phyloP scores from a whole-genome alignment of 2,888 invertebrate species.

The Cryptocheilus praepositus region DNA sequence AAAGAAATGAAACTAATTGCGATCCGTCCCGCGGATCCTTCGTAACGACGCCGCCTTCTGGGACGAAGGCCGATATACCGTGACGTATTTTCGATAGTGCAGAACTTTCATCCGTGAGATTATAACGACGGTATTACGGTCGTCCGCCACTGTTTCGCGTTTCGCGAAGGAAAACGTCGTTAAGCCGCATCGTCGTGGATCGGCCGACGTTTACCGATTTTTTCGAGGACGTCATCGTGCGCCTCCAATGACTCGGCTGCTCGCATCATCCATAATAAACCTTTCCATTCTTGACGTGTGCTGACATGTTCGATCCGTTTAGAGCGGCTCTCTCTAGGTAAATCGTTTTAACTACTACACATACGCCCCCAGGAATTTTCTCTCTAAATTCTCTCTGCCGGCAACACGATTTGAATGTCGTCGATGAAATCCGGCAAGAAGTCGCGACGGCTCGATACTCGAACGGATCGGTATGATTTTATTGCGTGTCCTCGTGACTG shows the following conservation, averaged over 20 bases:
- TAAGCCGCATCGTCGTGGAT: constrained; percentile 8
- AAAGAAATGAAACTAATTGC: constrained; percentile 68
- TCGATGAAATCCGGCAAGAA: neutral
- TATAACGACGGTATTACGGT: constrained; percentile 55
- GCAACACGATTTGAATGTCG: no score
- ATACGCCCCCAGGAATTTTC: neutral
- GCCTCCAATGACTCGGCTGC: constrained; percentile 12
- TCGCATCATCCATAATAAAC: neutral
- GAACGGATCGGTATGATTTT: constrained; percentile 34
- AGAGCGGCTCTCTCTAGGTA: no score
- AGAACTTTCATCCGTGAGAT: constrained; percentile 47
- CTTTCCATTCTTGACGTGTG: no score
- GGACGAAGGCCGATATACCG: constrained; percentile 31
- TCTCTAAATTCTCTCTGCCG: no score
- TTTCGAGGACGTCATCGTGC: constrained; percentile 29
- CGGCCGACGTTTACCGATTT: constrained; percentile 18
- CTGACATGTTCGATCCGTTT: no score
- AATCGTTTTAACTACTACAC: neutral
- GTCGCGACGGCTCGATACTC: neutral
- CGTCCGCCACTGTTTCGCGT: constrained; percentile 29
- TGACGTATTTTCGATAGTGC: constrained; percentile 42
- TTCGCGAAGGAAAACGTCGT: constrained; percentile 29
- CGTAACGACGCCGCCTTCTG: constrained; percentile 54
- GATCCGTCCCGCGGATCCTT: constrained; percentile 46
- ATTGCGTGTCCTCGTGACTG: constrained; percentile 37